Percentiles rank a stretch among this genome's conserved stretches.
phyloP scores from a whole-genome alignment of 92 coral and sea anemone species.

The Blastomussa wellsi region DNA sequence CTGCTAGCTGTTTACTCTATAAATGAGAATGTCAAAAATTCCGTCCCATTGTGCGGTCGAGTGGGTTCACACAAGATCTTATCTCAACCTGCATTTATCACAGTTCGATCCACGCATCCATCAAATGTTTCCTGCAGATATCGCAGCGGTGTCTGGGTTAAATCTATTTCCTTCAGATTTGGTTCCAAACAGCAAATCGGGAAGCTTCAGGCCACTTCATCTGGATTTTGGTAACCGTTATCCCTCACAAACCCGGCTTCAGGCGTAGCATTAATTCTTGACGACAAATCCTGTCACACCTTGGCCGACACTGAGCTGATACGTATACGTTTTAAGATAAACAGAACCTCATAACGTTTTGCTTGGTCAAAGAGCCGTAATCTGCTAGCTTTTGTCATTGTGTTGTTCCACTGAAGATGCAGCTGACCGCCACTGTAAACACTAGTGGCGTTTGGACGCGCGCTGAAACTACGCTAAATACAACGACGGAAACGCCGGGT shows the following conservation, averaged over 20 bases:
- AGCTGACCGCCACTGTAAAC: not conserved
- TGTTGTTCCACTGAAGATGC: slow-evolving; percentile 2
- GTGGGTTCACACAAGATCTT: slow-evolving; percentile 15
- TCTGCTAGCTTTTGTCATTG: not conserved
- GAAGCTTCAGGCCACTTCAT: not conserved
- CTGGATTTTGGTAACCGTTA: not conserved
- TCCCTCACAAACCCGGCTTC: not conserved
- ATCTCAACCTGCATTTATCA: not conserved
- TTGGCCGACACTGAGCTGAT: slow-evolving; percentile 2
- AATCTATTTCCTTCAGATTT: not conserved
- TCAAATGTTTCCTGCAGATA: slow-evolving; percentile 22
- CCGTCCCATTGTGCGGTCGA: slow-evolving; percentile 18
- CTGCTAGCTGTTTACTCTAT: slow-evolving; percentile 22
- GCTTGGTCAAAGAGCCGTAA: not conserved
- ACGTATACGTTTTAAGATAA: slow-evolving; percentile 13
- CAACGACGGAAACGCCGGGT: slow-evolving; percentile 10
- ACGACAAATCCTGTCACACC: slow-evolving; percentile 25
- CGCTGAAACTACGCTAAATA: not conserved
- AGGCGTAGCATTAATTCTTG: not conserved
- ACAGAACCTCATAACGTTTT: not conserved
- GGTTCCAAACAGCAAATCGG: not conserved
- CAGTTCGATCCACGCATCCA: not conserved
- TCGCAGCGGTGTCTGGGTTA: not conserved
- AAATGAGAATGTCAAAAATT: slow-evolving; percentile 33
- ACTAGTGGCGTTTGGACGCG: not conserved